These are phyloP conservation scores for Hippocampus kuda DNA, from an alignment of 2,797 vertebrate species.

Conservation along the genomic window DNA sequence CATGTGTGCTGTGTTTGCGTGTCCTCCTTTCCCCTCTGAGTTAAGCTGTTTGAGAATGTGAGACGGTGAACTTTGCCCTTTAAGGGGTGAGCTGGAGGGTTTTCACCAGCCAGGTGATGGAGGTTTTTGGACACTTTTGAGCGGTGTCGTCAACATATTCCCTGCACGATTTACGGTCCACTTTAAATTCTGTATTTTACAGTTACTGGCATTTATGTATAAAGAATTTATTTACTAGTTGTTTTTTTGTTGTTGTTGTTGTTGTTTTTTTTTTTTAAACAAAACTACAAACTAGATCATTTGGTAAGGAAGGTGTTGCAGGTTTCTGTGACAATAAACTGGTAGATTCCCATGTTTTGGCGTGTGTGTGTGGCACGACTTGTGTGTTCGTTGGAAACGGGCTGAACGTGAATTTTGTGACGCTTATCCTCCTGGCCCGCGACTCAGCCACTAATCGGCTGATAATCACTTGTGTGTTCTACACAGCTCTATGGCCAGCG, in stretches of 20 bases:
- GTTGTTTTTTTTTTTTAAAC: too few relatives aligned
- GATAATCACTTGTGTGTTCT: conserved; percentile 34
- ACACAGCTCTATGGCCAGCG: background rate
- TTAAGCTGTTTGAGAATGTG: conserved; percentile 41
- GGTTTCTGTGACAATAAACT: too few relatives aligned
- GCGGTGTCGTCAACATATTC: background rate
- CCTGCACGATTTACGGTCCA: too few relatives aligned
- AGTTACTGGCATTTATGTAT: too few relatives aligned
- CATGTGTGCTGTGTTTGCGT: background rate
- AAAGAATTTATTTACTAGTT: too few relatives aligned
- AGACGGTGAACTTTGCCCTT: conserved; percentile 29
- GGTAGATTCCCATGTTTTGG: conserved; percentile 5
- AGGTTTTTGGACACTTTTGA: background rate
- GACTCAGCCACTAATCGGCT: conserved; percentile 35
- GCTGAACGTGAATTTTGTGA: conserved; percentile 43
- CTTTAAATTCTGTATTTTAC: too few relatives aligned
- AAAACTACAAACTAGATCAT: too few relatives aligned
- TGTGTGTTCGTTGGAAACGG: conserved; percentile 18
- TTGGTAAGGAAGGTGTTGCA: too few relatives aligned
- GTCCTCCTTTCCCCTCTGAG: conserved; percentile 10
- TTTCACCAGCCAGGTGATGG: conserved; percentile 14
- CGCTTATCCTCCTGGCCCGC: conserved; percentile 41
- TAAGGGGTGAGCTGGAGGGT: conserved; percentile 27
- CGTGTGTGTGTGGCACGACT: background rate
- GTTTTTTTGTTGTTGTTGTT: too few relatives aligned